Base-by-base conservation (phyloP, 1,140 invertebrate species). In the Pristionchus pacificus region DNA sequence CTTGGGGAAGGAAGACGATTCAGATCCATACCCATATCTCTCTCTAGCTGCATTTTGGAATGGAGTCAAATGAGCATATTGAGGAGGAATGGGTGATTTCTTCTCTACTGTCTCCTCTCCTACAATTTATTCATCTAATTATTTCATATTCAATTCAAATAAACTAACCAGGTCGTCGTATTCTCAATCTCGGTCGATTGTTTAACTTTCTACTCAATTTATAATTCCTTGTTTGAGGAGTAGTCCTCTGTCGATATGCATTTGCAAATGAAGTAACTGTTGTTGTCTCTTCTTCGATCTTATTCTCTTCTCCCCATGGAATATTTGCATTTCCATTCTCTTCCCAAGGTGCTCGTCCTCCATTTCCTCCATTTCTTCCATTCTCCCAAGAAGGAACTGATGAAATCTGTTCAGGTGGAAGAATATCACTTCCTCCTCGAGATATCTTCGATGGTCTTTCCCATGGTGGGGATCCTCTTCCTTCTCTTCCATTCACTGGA, bases 131-230 rank as follows among this genome's bases (percentile, higher is more conserved):
- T 25, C 31, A n/a, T 10, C 27, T 33, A 60, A 24, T 15, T 30
- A 25, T n/a, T 68, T 2, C 28, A n/a, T 66, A 31, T 55, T 38
- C 67, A 24, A 57, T 19, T 66, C 57, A 29, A 13, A 3, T 13
- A 30, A 66, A 38, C 65, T 25, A 66, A 73, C 71, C 65, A 61
- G 71, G 71, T 64, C 65, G 65, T 49, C 71, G 65, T 58, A 73
- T 73, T 66, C 71, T 62, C 60, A 73, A 38, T 38, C 71, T 58
- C 32, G 71, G 71, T 60, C 71, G 65, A 61, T 61, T 49, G 58
- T 58, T 72, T 31, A 73, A 63, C 59, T 73, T 73, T 60, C 38
- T 49, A 19, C 38, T 49, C 19, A 49, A 10, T 19, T 49, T 49
- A 19, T 49, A 49, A 19, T 19, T 19, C 38, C 19, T 49, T 49